These are phyloP conservation scores for Formica selysi DNA, from an alignment of 1,140 invertebrate genomes.

Conservation along the genomic window DNA sequence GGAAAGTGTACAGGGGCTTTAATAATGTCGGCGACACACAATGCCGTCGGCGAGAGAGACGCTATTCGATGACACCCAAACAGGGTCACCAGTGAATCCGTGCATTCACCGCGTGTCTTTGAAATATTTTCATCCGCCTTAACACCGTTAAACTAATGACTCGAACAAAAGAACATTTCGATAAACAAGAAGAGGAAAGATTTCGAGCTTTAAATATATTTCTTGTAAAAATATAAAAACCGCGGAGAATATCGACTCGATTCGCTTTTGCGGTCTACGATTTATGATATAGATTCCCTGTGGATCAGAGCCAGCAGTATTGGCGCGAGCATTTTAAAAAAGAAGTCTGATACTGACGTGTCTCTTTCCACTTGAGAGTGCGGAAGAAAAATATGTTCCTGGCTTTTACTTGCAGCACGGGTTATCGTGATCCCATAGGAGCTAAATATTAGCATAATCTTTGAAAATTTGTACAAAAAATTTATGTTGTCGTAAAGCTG, in stretches of 20 bases:
- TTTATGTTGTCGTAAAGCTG: background rate
- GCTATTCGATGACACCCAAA: slow-evolving; percentile 10
- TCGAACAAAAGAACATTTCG: background rate
- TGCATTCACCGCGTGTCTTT: slow-evolving; percentile 27
- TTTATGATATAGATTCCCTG: slow-evolving; percentile 36
- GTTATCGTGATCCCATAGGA: slow-evolving; percentile 27
- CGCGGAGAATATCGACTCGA: slow-evolving; percentile 7
- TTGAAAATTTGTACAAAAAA: slow-evolving; percentile 44
- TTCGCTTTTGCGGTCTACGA: slow-evolving; percentile 32
- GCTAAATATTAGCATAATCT: slow-evolving; percentile 69
- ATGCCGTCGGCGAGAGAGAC: slow-evolving; percentile 41
- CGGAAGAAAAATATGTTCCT: slow-evolving; percentile 65
- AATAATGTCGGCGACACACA: slow-evolving; percentile 61
- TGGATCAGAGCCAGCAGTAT: slow-evolving; percentile 35
- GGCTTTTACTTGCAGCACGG: slow-evolving; percentile 57
- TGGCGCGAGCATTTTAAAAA: slow-evolving; percentile 48
- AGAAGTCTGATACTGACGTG: slow-evolving; percentile 69
- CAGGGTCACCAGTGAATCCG: slow-evolving; percentile 34
- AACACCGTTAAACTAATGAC: background rate
- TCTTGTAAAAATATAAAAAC: background rate
- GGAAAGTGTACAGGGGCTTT: slow-evolving; percentile 40
- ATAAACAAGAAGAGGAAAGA: background rate
- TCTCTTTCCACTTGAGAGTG: slow-evolving; percentile 49
- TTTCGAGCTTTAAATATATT: background rate
- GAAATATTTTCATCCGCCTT: slow-evolving; percentile 24